phyloP scores from a whole-genome alignment of 2,888 invertebrate genomes.

The Theodoxus fluviatilis region DNA sequence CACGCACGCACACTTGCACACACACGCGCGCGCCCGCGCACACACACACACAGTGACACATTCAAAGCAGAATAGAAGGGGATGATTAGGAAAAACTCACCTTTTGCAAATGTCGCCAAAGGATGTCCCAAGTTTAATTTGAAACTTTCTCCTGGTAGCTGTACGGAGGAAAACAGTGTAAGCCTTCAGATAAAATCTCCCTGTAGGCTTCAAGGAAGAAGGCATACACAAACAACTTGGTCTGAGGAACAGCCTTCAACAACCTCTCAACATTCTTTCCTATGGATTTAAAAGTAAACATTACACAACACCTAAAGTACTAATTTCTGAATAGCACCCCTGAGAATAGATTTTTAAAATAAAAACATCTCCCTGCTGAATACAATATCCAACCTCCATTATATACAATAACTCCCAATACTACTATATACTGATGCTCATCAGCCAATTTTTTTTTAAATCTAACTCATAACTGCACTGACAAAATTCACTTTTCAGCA shows the following conservation, averaged over 20 bases:
- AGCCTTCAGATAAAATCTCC: too few species aligned
- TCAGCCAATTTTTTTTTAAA: too few species aligned
- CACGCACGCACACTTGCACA: too few species aligned
- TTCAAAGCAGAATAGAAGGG: neutral
- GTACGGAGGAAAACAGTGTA: slow-evolving; percentile 27
- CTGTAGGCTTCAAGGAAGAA: neutral
- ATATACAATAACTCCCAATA: too few species aligned
- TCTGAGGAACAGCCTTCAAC: neutral
- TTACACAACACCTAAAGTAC: too few species aligned
- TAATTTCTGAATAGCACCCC: too few species aligned
- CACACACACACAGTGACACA: too few species aligned
- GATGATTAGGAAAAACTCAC: slow-evolving; percentile 30
- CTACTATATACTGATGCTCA: too few species aligned
- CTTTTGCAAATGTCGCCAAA: slow-evolving; percentile 37
- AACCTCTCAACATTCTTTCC: neutral
- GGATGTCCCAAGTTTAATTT: slow-evolving; percentile 45
- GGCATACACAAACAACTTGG: neutral
- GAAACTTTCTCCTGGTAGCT: slow-evolving; percentile 41
- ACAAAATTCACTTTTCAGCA: neutral
- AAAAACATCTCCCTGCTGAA: too few species aligned
- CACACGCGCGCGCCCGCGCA: too few species aligned
- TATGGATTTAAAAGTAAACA: neutral
- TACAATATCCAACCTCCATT: too few species aligned
- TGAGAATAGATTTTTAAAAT: too few species aligned
- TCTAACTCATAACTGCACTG: neutral